Percentiles rank a stretch among this genome's conserved stretches.
phyloP scores from a whole-genome alignment of 2,888 invertebrate genomes.

The Protula sp. region DNA sequence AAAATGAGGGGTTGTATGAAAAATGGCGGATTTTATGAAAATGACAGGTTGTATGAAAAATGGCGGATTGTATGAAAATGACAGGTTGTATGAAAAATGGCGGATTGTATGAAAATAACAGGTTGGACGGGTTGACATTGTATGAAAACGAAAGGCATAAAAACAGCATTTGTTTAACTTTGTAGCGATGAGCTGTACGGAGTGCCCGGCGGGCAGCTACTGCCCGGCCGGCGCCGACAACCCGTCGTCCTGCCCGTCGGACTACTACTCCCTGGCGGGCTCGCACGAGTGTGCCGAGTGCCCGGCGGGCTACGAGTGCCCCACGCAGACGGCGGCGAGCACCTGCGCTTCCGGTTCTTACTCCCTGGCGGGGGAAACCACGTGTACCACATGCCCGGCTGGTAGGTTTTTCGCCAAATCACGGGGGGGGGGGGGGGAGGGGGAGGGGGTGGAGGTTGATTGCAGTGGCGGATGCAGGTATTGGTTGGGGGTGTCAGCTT shows the following conservation, averaged over 20 bases:
- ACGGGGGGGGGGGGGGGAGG: no score
- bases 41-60: no score
- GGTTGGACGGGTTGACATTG: no score
- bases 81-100: no score
- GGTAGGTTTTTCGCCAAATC: slow-evolving; percentile 29
- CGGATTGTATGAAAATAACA: no score
- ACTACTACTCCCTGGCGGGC: slow-evolving; percentile 32
- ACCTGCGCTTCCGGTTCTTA: slow-evolving; percentile 41
- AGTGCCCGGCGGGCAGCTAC: slow-evolving; percentile 37
- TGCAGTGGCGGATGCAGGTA: no score
- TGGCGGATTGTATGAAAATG: no score
- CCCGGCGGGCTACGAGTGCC: slow-evolving; percentile 37
- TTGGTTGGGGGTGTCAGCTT: no score
- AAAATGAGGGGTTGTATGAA: no score
- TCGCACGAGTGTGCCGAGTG: slow-evolving; percentile 15
- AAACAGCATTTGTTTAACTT: not conserved
- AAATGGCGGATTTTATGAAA: no score
- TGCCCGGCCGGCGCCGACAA: slow-evolving; percentile 40
- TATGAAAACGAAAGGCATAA: no score
- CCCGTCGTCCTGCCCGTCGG: slow-evolving; percentile 30
- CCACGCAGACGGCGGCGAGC: slow-evolving; percentile 26
- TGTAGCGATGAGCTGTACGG: slow-evolving; percentile 37
- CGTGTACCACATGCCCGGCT: slow-evolving; percentile 36
- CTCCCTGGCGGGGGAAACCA: slow-evolving; percentile 31
- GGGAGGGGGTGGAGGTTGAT: no score